Evolutionary conservation across 2,888 invertebrate genomes (phyloP), one percentile per base, ranked within the genome.

Genomic region (Lamellibrachia satsuma): DNA sequence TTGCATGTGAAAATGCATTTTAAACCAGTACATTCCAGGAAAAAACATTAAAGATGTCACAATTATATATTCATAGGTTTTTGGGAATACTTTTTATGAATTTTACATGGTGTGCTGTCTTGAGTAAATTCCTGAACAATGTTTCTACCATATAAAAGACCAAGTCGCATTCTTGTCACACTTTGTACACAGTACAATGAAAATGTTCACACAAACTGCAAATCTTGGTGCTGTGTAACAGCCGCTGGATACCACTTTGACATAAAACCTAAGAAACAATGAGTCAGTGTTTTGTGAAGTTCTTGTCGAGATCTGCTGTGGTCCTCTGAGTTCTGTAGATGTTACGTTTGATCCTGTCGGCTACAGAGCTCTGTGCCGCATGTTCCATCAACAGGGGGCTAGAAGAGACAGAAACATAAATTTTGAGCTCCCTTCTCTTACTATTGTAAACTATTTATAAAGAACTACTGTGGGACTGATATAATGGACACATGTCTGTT

Each of bases 311-410:
- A 92, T 98, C 98, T 52, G 97, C 97, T 51, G 97, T 97, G 4
- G 98, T 98, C 93, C 98, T 97, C 96, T 99, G 99, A 94, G 99
- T 98, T 95, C 98, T 98, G 96, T 99, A 98, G 91, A 98, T 97
- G 96, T 98, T 99, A 22, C 99, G 97, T 95, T 98, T 98, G 92
- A 99, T 98, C 94, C 99, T 97, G 94, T 98, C 97, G 95, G 98
- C 98, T 0, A 99, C 98, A 11, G 98, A 98, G 93, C 97, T 97
- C 52, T 97, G 97, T 94, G 97, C 97, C 0, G 98, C 97, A 92
- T 97, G 97, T 93, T 97, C 97, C 0, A 97, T 97, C 94, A 98
- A 97, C 96, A 98, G 97, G 94, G 97, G 97, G 93, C 97, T 97
- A 95, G 75, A 96, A 97, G 60, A 92, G 92, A 92, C 90, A 9